phyloP scores from a whole-genome alignment of 2,113 vertebrate genomes.

The Paradoxurus hermaphroditus region DNA sequence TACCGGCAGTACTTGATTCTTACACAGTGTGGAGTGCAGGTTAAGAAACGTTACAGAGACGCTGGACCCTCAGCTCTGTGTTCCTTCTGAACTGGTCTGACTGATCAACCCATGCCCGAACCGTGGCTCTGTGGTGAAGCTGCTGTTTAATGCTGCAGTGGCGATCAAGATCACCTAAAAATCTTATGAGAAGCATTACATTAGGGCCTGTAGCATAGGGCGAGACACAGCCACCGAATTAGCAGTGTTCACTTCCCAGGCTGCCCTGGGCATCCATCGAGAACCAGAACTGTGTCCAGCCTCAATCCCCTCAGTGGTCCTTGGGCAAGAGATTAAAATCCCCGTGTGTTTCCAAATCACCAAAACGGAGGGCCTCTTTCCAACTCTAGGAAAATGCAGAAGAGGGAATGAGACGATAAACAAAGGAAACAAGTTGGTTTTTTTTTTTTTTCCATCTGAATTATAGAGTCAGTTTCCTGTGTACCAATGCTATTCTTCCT shows the following conservation, averaged over 20 bases:
- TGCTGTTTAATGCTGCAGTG: neutral
- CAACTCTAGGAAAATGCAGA: neutral
- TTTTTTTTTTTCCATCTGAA: neutral
- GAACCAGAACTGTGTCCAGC: neutral
- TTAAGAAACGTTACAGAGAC: fast-evolving
- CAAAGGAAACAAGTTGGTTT: neutral
- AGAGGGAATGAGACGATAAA: fast-evolving
- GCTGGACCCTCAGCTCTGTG: neutral
- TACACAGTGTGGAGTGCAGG: neutral
- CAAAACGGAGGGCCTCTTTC: neutral
- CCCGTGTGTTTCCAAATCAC: neutral
- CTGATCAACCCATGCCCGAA: neutral
- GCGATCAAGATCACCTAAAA: slow-evolving; percentile 34
- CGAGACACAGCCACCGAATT: neutral
- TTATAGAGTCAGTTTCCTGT: neutral
- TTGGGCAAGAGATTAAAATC: neutral
- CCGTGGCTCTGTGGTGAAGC: neutral
- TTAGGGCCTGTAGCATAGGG: neutral
- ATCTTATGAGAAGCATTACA: slow-evolving; percentile 15
- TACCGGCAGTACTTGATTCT: neutral
- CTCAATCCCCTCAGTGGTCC: neutral
- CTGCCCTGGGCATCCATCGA: neutral
- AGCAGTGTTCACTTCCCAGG: neutral
- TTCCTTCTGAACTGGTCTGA: neutral
- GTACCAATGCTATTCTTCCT: neutral